A percentile compares a stretch with the other conserved stretches of the same genome.
These are phyloP conservation scores for Leptinotarsa juncta DNA, from an alignment of 2,888 invertebrate genomes.

Conservation along the genomic window DNA sequence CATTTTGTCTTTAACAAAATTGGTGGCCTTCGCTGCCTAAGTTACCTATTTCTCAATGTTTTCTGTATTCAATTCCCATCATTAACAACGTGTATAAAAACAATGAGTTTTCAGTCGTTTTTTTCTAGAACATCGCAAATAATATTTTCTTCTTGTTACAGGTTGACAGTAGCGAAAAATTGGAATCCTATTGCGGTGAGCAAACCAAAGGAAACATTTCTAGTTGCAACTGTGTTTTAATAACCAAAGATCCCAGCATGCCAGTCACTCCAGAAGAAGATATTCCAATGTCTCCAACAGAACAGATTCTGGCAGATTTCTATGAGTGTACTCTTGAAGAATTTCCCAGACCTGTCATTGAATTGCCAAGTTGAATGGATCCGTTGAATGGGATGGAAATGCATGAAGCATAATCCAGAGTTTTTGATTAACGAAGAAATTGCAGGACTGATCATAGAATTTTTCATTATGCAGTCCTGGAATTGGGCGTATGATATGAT, in stretches of 20 bases:
- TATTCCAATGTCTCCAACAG: conserved; percentile 63
- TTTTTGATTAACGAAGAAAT: background rate
- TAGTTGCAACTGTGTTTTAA: conserved; percentile 71
- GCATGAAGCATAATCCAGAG: background rate
- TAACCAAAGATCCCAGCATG: conserved; percentile 64
- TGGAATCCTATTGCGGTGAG: conserved; percentile 69
- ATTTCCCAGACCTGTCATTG: conserved; percentile 73
- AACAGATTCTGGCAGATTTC: conserved; percentile 74
- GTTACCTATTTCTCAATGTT: too few species aligned
- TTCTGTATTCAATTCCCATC: too few species aligned
- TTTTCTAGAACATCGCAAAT: background rate
- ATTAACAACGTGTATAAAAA: too few species aligned
- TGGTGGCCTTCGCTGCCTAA: too few species aligned
- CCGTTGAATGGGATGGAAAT: background rate
- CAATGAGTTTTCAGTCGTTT: too few species aligned
- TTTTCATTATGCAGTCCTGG: background rate
- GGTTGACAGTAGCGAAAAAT: conserved; percentile 70
- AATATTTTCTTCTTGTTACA: conserved; percentile 63
- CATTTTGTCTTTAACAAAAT: too few species aligned
- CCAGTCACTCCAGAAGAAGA: conserved; percentile 54
- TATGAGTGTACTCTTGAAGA: conserved; percentile 76
- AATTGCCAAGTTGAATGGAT: conserved; percentile 69
- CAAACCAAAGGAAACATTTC: conserved; percentile 61
- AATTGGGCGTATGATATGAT: conserved; percentile 13
- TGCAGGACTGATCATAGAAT: background rate